phyloP scores from a whole-genome alignment of 2,888 invertebrate genomes.

The Pterostichus madidus region DNA sequence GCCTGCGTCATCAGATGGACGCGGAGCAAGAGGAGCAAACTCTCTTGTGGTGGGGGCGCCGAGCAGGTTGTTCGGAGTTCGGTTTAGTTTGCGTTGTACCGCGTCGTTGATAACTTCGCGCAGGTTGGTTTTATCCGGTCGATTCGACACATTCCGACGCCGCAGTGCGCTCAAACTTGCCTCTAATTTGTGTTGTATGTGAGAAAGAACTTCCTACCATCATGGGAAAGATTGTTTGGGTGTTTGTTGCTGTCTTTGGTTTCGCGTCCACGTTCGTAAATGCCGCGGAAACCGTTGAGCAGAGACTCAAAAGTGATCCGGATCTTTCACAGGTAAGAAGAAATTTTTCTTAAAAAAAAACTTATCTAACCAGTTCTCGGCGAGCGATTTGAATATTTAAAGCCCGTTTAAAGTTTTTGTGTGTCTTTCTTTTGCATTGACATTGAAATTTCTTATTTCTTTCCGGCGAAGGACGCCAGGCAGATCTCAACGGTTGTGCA shows the following conservation, averaged over 20 bases:
- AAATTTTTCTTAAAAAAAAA: slow-evolving; percentile 15
- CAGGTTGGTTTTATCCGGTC: background rate
- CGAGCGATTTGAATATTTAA: slow-evolving; percentile 3
- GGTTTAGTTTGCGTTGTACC: slow-evolving; percentile 59
- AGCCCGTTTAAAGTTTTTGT: background rate
- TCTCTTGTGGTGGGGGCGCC: slow-evolving; percentile 41
- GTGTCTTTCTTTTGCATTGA: slow-evolving; percentile 44
- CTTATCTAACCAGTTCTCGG: background rate
- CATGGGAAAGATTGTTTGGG: slow-evolving; percentile 45
- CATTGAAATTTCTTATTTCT: slow-evolving; percentile 60
- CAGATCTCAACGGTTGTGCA: slow-evolving; percentile 26
- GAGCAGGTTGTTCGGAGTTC: slow-evolving; percentile 60
- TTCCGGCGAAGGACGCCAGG: slow-evolving; percentile 38
- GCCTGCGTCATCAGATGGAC: slow-evolving; percentile 26
- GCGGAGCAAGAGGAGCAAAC: background rate
- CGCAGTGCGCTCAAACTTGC: slow-evolving; percentile 23
- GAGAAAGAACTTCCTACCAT: slow-evolving; percentile 16
- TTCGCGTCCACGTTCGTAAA: slow-evolving; percentile 63
- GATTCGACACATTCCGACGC: slow-evolving; percentile 2
- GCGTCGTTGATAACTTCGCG: slow-evolving; percentile 19
- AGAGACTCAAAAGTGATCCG: slow-evolving; percentile 83
- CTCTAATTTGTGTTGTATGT: background rate
- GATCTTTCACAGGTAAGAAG: slow-evolving; percentile 84
- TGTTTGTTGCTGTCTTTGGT: slow-evolving; percentile 35
- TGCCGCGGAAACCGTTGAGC: slow-evolving; percentile 78